Evolutionary conservation across 2,888 invertebrate species (phyloP).

Genomic region (Electrophaes corylata): DNA sequence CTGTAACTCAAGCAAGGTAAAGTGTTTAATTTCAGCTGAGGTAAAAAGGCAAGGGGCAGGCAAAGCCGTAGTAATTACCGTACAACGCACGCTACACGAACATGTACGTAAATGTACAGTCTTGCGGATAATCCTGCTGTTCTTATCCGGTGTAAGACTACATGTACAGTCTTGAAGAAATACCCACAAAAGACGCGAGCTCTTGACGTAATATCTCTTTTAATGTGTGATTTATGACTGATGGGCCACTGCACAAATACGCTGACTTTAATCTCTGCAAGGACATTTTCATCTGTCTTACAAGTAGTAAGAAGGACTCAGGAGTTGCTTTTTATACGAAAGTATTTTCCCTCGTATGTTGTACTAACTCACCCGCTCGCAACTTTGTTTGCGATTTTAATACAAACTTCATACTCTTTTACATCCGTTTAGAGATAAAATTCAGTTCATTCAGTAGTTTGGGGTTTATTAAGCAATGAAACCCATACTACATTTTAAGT

Average conservation of each 20-base stretch:
- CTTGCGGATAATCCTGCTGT: constrained; percentile 54
- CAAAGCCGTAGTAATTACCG: constrained; percentile 63
- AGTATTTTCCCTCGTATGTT: neutral
- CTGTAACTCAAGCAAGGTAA: constrained; percentile 28
- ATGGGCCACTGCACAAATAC: neutral
- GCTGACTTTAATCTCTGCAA: neutral
- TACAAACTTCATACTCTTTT: too few species aligned
- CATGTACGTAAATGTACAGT: constrained; percentile 40
- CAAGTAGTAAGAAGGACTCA: neutral
- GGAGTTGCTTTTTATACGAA: neutral
- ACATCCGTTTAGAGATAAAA: too few species aligned
- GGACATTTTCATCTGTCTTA: neutral
- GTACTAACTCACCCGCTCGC: too few species aligned
- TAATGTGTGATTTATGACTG: neutral
- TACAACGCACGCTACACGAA: constrained; percentile 49
- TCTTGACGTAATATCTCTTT: neutral
- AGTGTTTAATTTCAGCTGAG: constrained; percentile 45
- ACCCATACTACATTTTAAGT: too few species aligned
- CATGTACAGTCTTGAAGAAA: constrained; percentile 8
- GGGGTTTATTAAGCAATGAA: too few species aligned
- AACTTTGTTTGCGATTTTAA: too few species aligned
- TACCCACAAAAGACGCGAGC: neutral
- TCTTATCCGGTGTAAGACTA: constrained; percentile 49
- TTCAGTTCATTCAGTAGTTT: too few species aligned
- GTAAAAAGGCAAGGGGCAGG: constrained; percentile 43